Base-by-base conservation (phyloP, 2,888 invertebrate species). In the Choristoneura rosaceana region DNA sequence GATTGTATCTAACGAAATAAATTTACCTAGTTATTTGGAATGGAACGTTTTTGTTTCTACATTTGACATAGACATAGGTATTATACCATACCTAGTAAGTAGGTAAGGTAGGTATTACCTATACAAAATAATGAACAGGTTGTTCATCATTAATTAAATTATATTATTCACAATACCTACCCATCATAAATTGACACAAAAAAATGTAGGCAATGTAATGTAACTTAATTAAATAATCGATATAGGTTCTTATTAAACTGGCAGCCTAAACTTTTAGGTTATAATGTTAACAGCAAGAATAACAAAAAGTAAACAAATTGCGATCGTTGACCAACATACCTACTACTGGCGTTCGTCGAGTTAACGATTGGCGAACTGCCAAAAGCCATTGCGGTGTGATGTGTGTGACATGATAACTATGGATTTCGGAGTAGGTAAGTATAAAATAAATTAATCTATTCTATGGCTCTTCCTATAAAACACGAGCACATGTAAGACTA, bases 351-450 rank as follows among this genome's bases (percentile, higher is more conserved):
- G 88, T 90, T 91, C 88, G 89, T 85, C 84, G 84, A 82, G 85
- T 82, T 82, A 87, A 87, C 86, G 79, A 87, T 90, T 93, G 93
- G 93, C 88, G 82, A 74, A 60, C 75, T 60, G 77, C 92, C 93
- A 93, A 91, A 81, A n/a, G 69, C 45, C 68, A 90, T 92, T 91
- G n/a, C n/a, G 25, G 87, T 85, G 86, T 87, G 89, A 86, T 85
- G 87, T 87, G 86, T 85, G 87, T 87, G 90, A 90, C 17, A 52
- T 87, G 90, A 90, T 9, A 52, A 15, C 52, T 82, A 87, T 83
- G 79, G 83, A 84, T 86, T 85, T 81, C 81, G 78, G 81, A 25
- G 25, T 25, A 25, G 82, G 84, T 87, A 89, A 85, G 88, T 87
- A 89, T 88, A 88, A 84, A 86, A 89, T 88, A 88, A 84, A 86